Base-by-base conservation (phyloP, 2,113 vertebrate species). In the Pandion haliaetus region DNA sequence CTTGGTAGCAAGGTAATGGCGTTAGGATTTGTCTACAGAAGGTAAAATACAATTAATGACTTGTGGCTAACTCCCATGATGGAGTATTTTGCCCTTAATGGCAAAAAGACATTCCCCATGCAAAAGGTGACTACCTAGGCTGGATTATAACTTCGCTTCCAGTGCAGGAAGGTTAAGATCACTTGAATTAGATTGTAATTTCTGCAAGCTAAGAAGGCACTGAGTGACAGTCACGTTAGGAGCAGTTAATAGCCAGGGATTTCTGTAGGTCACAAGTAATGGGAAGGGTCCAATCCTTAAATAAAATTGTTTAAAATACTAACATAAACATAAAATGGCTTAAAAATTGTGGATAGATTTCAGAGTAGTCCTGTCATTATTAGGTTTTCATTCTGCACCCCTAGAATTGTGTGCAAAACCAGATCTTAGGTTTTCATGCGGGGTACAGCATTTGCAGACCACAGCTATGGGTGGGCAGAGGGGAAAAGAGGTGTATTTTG, bases 141-240 rank as follows among this genome's bases (percentile, higher is more conserved):
- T 9, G 14, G n/a, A 17, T 26, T 71, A 31, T 3, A n/a, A 32
- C 62, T 40, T 32, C 18, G 31, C 6, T 38, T n/a, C 49, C 63
- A 17, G 44, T 21, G 12, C 40, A 14, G 67, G 49, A 45, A 36
- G 2, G 36, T 28, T 38, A 19, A 61, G 11, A 32, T 11, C 36
- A 17, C 40, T 31, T 5, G 28, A 29, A 34, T 29, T 50, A 3
- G 52, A 3, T n/a, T 25, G 58, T 44, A 0, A n/a, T 65, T 88
- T 38, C 62, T 81, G 26, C 59, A 20, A 28, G 61, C 6, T 8
- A 29, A 50, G 25, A 1, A 1, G 24, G 44, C 9, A n/a, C 14
- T 1, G 1, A 15, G 20, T 1, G 47, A 12, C 44, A 2, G 34
- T 23, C 16, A 3, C 2, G 1, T 29, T n/a, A 11, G 55, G 42